phyloP scores from a whole-genome alignment of 2,797 vertebrate genomes.

The Sciurus vulgaris region DNA sequence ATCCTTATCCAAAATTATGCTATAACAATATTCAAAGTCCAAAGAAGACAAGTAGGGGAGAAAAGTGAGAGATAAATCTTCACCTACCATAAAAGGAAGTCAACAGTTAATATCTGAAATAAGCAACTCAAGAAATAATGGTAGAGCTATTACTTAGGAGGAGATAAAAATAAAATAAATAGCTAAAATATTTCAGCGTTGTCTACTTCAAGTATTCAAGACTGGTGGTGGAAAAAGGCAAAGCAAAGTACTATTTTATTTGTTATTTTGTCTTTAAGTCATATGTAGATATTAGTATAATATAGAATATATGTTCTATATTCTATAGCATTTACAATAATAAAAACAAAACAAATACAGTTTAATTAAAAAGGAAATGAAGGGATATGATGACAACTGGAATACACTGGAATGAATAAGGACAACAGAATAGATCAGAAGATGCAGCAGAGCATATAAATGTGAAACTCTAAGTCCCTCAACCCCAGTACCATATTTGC shows the following conservation, averaged over 20 bases:
- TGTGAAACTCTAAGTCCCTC: background rate
- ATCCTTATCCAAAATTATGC: conserved; percentile 22
- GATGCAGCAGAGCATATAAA: background rate
- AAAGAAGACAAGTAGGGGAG: background rate
- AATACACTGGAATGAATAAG: conserved; percentile 15
- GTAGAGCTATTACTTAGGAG: background rate
- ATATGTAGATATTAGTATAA: conserved; percentile 32
- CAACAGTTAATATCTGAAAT: conserved; percentile 45
- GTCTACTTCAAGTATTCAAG: conserved; percentile 23
- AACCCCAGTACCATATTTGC: background rate
- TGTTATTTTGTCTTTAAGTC: conserved; percentile 7
- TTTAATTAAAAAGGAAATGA: conserved; percentile 8
- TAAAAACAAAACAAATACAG: conserved; percentile 20
- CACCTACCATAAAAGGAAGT: background rate
- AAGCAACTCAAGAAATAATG: conserved; percentile 32
- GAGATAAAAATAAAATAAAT: conserved; percentile 52
- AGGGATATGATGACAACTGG: background rate
- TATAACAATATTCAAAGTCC: conserved; percentile 22
- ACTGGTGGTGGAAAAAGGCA: background rate
- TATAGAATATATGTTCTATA: background rate
- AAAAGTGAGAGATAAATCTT: conserved; percentile 45
- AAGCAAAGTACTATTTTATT: conserved; percentile 22
- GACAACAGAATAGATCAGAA: conserved; percentile 32
- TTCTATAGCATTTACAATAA: conserved; percentile 2
- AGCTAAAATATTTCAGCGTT: conserved; percentile 32